Evolutionary conservation across 2,113 vertebrate genomes (phyloP), one percentile per base, ranked within the genome.

Genomic region (Cyprichromis sp.): DNA sequence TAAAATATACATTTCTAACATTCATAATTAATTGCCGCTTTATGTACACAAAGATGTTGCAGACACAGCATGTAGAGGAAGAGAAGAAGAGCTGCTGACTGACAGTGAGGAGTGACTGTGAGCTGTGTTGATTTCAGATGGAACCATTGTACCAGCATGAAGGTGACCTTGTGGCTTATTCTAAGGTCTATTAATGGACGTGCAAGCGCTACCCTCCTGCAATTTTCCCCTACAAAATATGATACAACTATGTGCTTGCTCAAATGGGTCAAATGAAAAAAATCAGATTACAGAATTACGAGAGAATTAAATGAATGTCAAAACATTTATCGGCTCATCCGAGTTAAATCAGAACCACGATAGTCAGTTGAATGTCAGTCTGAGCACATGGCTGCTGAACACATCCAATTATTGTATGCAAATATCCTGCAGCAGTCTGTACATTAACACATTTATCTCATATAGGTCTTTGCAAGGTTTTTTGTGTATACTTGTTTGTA

Each of bases 81-180:
- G 36, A 84, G 85, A 52, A 45, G 80, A 84, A 57, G 53, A 24
- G 45, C 68, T 81, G 88, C 82, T 81, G 61, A 80, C 79, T 71
- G 88, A 45, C 45, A 21, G 61, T 9, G 59, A 76, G 79, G 24
- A 84, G 89, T 40, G 21, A 3, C 24, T 31, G 81, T 11, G 61
- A 71, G 63, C 83, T 54, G 80, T 68, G 87, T 66, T 89, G 78
- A 83, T 93, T 90, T 87, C 61, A 68, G 26, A 86, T 61, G 88
- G 82, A 87, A 66, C 84, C 82, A 91, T 91, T 89, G 87, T 91
- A 40, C 84, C 42, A 61, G 82, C 89, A 88, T 94, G 93, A 96
- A 95, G 95, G 95, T 95, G 95, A 96, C 95, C 93, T 96, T 96
- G 93, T 71, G 78, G 88, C 89, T 94, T 87, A 91, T 92, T 91